Evolutionary conservation across 2,113 vertebrate species (phyloP).

Genomic region (Hipposideros armiger): DNA sequence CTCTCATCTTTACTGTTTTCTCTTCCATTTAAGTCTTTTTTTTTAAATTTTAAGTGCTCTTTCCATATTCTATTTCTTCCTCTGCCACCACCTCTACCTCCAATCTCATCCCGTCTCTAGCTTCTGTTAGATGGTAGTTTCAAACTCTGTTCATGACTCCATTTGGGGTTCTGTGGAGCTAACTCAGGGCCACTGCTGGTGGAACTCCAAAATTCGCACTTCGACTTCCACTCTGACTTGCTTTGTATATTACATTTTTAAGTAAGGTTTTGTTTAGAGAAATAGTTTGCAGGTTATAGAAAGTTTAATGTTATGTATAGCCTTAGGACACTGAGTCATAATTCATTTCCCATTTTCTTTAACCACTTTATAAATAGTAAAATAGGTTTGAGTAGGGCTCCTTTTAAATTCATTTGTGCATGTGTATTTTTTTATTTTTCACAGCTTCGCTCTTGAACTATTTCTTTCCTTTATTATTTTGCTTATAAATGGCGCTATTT

Average conservation of each 20-base stretch:
- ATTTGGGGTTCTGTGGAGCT: not conserved
- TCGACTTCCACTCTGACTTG: not conserved
- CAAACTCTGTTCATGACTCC: not conserved
- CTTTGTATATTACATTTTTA: constrained; percentile 26
- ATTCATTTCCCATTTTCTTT: constrained; percentile 51
- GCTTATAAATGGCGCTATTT: not conserved
- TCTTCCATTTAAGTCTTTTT: not conserved
- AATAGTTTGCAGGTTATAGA: not conserved
- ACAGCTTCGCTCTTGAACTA: not conserved
- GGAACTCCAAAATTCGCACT: not conserved
- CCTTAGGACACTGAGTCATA: not conserved
- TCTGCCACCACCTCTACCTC: not conserved
- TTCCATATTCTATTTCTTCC: not conserved
- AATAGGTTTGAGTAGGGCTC: not conserved
- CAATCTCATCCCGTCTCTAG: not conserved
- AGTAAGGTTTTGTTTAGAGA: constrained; percentile 37
- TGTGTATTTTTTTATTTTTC: not conserved
- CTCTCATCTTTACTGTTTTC: not conserved
- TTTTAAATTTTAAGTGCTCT: not conserved
- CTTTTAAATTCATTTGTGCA: constrained; percentile 37
- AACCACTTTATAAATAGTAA: constrained; percentile 52
- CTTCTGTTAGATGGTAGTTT: not conserved
- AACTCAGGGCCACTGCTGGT: not conserved
- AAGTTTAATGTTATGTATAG: constrained; percentile 30
- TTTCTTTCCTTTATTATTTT: constrained; percentile 37